Evolutionary conservation across 1,140 invertebrate species (phyloP).

Genomic region (Zaprionus lachaisei): DNA sequence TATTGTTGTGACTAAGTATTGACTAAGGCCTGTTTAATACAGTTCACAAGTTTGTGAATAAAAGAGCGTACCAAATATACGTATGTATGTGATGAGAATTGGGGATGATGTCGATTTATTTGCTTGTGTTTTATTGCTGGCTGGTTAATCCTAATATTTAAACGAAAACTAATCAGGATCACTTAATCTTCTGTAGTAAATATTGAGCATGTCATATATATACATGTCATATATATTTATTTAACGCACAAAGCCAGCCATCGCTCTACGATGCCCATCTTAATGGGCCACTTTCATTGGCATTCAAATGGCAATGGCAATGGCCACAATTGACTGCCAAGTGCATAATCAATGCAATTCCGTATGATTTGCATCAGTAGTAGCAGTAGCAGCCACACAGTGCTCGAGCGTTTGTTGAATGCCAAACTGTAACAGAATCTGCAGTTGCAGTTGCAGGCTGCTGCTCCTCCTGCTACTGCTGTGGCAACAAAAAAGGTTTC

Average conservation of each 20-base stretch:
- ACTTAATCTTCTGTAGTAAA: background rate
- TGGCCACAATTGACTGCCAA: conserved; percentile 75
- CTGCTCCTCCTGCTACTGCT: no score
- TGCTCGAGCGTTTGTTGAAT: conserved; percentile 40
- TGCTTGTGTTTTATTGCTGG: no score
- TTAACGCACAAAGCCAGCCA: conserved; percentile 5
- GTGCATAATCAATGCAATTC: conserved; percentile 79
- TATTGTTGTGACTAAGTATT: no score
- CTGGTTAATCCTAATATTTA: no score
- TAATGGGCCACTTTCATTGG: conserved; percentile 61
- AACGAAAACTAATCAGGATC: background rate
- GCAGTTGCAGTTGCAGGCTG: background rate
- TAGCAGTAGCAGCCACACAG: background rate
- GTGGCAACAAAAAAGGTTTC: conserved; percentile 14
- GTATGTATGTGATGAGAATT: no score
- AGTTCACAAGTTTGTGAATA: no score
- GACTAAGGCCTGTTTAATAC: no score
- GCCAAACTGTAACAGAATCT: conserved; percentile 29
- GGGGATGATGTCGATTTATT: no score
- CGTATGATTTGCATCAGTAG: conserved; percentile 59
- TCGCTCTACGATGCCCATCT: conserved; percentile 10
- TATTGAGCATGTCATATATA: background rate
- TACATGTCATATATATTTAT: background rate
- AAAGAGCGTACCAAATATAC: no score
- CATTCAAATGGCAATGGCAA: conserved; percentile 57